phyloP scores from a whole-genome alignment of 1,140 invertebrate genomes.

The Drosophila nasuta region DNA sequence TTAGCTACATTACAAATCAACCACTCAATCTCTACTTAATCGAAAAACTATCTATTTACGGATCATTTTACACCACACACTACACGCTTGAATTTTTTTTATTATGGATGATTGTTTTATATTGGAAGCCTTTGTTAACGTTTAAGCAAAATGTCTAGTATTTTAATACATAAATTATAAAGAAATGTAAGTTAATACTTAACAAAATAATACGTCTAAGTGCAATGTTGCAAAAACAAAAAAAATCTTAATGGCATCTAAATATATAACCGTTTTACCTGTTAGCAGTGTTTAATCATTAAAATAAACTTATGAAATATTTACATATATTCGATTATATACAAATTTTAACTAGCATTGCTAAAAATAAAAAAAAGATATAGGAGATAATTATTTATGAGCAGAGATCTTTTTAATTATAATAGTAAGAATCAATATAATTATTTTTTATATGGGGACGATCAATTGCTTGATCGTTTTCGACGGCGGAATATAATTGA shows the following conservation, averaged over 20 bases:
- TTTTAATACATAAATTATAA: not conserved
- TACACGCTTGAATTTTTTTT: not conserved
- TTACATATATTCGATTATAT: not conserved
- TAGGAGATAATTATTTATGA: not conserved
- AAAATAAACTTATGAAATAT: conserved; percentile 15
- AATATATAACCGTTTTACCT: conserved; percentile 46
- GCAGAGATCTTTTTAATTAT: conserved; percentile 17
- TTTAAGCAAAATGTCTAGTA: conserved; percentile 9
- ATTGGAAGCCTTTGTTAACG: conserved; percentile 55
- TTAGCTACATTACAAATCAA: not conserved
- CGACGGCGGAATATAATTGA: conserved; percentile 7
- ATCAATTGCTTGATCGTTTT: conserved; percentile 4
- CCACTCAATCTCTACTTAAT: not conserved
- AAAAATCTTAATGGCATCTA: not conserved
- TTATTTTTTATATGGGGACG: conserved; percentile 20
- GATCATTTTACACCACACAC: not conserved
- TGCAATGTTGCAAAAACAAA: not conserved
- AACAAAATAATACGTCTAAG: not conserved
- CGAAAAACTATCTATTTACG: conserved; percentile 5
- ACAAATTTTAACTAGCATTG: not conserved
- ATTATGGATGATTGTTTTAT: conserved; percentile 58
- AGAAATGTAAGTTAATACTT: not conserved
- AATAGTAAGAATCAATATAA: conserved; percentile 28
- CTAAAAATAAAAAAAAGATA: not conserved
- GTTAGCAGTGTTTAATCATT: conserved; percentile 16